A percentile compares a stretch with the other conserved stretches of the same genome.
phyloP scores from a whole-genome alignment of 2,888 invertebrate species.

The Agonopterix alstromeriana region DNA sequence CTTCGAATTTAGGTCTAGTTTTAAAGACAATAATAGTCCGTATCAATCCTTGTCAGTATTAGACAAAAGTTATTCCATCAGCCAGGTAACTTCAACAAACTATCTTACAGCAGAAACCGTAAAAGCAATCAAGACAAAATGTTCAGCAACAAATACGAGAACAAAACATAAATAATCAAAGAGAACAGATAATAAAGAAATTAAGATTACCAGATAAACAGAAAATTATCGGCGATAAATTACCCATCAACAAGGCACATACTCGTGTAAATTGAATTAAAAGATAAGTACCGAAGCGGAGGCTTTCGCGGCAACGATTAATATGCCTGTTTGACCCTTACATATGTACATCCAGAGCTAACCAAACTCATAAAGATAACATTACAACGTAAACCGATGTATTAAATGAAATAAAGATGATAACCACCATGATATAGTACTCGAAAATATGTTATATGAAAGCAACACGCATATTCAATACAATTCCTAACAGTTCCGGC shows the following conservation, averaged over 20 bases:
- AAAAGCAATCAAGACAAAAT: too few species aligned
- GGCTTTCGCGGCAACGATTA: constrained; percentile 45
- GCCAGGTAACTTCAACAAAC: too few species aligned
- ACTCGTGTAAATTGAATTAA: constrained; percentile 66
- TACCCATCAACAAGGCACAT: constrained; percentile 44
- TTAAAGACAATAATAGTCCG: too few species aligned
- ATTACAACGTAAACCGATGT: constrained; percentile 29
- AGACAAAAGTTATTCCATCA: too few species aligned
- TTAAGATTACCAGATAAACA: constrained; percentile 53
- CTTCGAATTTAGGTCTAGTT: too few species aligned
- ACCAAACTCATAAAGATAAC: constrained; percentile 39
- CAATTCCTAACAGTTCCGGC: constrained; percentile 8
- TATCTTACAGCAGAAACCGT: too few species aligned
- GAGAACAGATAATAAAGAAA: constrained; percentile 51
- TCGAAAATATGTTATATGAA: not conserved
- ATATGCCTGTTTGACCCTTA: constrained; percentile 44
- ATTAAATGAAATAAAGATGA: constrained; percentile 5
- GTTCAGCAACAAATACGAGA: not conserved
- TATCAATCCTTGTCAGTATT: too few species aligned
- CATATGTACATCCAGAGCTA: constrained; percentile 29
- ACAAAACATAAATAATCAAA: not conserved
- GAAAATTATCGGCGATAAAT: constrained; percentile 54
- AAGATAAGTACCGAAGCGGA: constrained; percentile 53
- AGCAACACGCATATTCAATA: not conserved
- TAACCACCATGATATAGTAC: constrained; percentile 1